Conservation (phyloP, 2,888 invertebrate species). For the Ormyrus thymus region DNA sequence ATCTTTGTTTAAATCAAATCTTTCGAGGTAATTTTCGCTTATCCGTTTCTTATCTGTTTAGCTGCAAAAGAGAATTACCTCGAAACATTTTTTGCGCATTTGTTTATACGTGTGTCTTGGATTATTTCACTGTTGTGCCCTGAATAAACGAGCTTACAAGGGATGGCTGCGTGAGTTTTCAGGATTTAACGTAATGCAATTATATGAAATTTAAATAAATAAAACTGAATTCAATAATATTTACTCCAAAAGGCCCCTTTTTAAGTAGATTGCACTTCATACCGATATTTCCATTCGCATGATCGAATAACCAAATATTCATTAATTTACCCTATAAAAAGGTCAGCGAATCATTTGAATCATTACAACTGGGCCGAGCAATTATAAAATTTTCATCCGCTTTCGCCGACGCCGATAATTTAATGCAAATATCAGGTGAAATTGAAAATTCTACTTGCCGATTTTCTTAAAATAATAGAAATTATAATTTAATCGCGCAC, state of each 20-base stretch:
- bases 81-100: constrained; percentile 9
- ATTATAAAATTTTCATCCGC: too few relatives aligned
- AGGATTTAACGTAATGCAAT: background rate
- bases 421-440: background rate
- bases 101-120: background rate
- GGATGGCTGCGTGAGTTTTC: background rate
- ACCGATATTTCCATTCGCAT: constrained; percentile 1
- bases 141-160: background rate
- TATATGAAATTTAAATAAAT: constrained; percentile 1
- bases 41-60: constrained; percentile 9
- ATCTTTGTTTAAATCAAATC: background rate
- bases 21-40: constrained; percentile 14
- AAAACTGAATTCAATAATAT: background rate
- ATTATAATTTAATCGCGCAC: too few relatives aligned
- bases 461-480: too few relatives aligned
- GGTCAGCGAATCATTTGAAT: too few relatives aligned
- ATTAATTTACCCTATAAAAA: too few relatives aligned
- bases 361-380: too few relatives aligned
- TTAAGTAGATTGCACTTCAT: constrained; percentile 25
- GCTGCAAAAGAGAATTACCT: background rate
- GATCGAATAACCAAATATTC: background rate
- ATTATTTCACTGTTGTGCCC: constrained; percentile 6
- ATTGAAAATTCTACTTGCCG: background rate
- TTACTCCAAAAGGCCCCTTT: constrained; percentile 21
- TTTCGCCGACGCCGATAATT: too few relatives aligned